Conservation (phyloP, 2,888 invertebrate genomes). For the Sinodicranocentrus sp. region DNA sequence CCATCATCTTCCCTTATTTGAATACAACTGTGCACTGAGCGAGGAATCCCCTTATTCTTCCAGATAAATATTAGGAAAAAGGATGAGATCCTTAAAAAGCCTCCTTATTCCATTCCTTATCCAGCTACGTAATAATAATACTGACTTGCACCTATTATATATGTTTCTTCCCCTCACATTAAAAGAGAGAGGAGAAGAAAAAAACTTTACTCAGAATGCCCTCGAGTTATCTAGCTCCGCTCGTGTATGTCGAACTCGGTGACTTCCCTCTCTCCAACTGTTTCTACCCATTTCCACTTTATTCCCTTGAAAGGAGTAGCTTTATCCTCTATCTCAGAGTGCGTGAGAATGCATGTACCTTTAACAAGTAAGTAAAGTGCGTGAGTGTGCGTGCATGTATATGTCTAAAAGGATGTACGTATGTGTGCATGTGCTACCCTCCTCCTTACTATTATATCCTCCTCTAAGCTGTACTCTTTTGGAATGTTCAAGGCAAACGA, state of each 20-base stretch:
- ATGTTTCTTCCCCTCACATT: neutral
- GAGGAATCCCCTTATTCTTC: too few relatives aligned
- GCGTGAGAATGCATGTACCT: slow-evolving; percentile 16
- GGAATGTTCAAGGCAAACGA: slow-evolving; percentile 62
- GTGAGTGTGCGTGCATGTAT: neutral
- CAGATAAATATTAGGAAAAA: too few relatives aligned
- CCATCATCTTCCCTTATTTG: neutral
- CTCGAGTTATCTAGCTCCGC: slow-evolving; percentile 47
- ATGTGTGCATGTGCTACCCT: slow-evolving; percentile 10
- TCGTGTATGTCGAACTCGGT: slow-evolving; percentile 36
- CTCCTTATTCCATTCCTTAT: too few relatives aligned
- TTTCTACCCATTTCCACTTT: neutral
- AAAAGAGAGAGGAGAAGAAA: slow-evolving; percentile 18
- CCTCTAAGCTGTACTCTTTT: slow-evolving; percentile 16
- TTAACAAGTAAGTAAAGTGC: slow-evolving; percentile 14
- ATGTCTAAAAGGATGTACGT: neutral
- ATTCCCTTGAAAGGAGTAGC: neutral
- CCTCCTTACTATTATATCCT: neutral
- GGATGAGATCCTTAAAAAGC: too few relatives aligned
- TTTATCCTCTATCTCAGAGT: neutral
- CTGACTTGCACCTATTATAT: too few relatives aligned
- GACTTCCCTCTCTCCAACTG: slow-evolving; percentile 12
- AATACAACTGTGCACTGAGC: too few relatives aligned
- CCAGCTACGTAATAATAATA: too few relatives aligned
- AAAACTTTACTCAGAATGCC: slow-evolving; percentile 41